Evolutionary conservation across 2,888 invertebrate species (phyloP), one percentile per base, ranked within the genome.

Genomic region (Cataglyphis cursor): DNA sequence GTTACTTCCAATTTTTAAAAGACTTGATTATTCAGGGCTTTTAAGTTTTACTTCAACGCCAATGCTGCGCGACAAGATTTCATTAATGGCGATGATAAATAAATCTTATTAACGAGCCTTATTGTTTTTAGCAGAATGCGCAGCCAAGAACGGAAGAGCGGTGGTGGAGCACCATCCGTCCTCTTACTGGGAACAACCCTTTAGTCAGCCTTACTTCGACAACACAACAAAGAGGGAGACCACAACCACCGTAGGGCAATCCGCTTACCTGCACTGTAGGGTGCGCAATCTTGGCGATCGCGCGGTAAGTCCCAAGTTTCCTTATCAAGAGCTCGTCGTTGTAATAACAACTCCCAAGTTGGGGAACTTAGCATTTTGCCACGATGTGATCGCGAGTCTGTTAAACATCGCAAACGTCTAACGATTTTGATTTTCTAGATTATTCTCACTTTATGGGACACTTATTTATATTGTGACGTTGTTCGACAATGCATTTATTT

Each of bases 121-220:
- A 81, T 91, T 87, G 84, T 81, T 86, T 84, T 89, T 73, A 74
- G 72, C 90, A 94, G 94, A 93, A 85, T 94, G 94, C 82, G 90
- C 92, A 24, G 93, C 92, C 18, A 94, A 94, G 81, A 91, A 87
- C 83, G 91, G 92, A 5, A 91, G 92, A 68, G 90, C 93, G n/a
- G 93, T 94, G 21, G 92, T 94, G 83, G 94, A 94, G 75, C 94
- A 94, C 89, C 94, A 94, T 90, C 92, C 91, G 84, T 93, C 94
- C 85, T 93, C 93, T 64, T 94, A 93, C 86, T 94, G 94, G 93
- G 93, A 94, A 95, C 97, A 97, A 80, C 97, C 97, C 81, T 97
- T 97, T 94, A 97, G 97, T 89, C 97, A 97, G 95, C 98, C 98
- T 74, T 98, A 98, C 96, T 98, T 98, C 95, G 98, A 98, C 95